These are phyloP conservation scores for Cephalopachus bancanus DNA, from an alignment of 2,797 vertebrate genomes.

Conservation along the genomic window DNA sequence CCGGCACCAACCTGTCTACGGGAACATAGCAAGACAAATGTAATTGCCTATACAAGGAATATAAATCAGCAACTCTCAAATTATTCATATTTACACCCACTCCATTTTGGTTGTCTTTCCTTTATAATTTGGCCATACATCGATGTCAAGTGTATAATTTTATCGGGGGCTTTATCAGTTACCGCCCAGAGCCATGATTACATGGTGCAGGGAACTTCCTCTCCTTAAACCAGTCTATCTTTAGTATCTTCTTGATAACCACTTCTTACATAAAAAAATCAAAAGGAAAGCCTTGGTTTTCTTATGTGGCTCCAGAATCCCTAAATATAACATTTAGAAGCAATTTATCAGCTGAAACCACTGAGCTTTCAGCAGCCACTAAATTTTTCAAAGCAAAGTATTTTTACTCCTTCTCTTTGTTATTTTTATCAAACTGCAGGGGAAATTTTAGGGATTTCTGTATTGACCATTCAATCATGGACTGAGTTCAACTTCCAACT, in stretches of 20 bases:
- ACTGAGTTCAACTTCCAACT: conserved; percentile 9
- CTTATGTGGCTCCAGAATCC: conserved; percentile 74
- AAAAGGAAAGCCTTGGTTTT: conserved; percentile 78
- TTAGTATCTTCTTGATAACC: conserved; percentile 81
- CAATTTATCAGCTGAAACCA: conserved; percentile 73
- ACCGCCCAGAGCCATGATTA: conserved; percentile 87
- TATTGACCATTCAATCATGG: not conserved
- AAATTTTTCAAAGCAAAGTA: conserved; percentile 62
- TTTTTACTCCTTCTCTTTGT: conserved; percentile 2
- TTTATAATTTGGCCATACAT: conserved; percentile 88
- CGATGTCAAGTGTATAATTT: conserved; percentile 89
- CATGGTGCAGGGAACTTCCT: conserved; percentile 76
- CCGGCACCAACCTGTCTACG: conserved; percentile 85
- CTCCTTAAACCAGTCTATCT: conserved; percentile 66
- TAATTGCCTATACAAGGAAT: conserved; percentile 85
- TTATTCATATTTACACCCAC: conserved; percentile 86
- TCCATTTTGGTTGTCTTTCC: conserved; percentile 85
- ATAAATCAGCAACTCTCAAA: conserved; percentile 84
- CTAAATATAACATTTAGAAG: conserved; percentile 78
- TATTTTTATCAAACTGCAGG: conserved; percentile 62
- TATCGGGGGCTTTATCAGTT: conserved; percentile 89
- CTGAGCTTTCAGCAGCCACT: conserved; percentile 52
- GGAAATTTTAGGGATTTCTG: conserved; percentile 40
- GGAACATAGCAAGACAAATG: conserved; percentile 80
- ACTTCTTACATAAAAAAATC: conserved; percentile 76